Percentiles rank a stretch among this genome's conserved stretches.
phyloP scores from a whole-genome alignment of 2,113 vertebrate species.

The Pitta sordida region DNA sequence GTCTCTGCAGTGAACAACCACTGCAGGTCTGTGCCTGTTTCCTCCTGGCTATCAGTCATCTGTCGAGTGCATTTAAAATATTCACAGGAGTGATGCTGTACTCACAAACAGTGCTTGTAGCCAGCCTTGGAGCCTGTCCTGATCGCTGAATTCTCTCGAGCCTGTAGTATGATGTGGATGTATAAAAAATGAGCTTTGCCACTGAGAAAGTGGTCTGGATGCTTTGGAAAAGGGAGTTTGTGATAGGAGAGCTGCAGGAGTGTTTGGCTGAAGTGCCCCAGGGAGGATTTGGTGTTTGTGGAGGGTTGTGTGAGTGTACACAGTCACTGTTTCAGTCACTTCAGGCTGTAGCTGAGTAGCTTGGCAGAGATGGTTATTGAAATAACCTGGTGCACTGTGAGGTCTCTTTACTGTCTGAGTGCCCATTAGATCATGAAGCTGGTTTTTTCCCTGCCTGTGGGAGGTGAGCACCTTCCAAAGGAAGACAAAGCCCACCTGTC shows the following conservation, averaged over 20 bases:
- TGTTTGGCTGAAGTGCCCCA: neutral
- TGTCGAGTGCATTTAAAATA: neutral
- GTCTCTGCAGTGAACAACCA: neutral
- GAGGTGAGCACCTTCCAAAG: neutral
- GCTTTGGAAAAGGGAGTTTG: neutral
- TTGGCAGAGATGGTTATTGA: neutral
- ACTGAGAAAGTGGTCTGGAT: neutral
- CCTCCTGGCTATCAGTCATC: constrained; percentile 12
- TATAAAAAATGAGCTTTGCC: neutral
- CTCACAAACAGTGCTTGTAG: neutral
- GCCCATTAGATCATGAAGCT: neutral
- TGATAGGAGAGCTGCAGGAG: neutral
- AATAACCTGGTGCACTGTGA: neutral
- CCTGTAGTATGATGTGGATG: neutral
- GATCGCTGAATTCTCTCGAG: neutral
- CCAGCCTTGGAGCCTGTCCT: neutral
- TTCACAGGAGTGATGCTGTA: neutral
- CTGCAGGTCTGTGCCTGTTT: neutral
- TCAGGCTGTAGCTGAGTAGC: neutral
- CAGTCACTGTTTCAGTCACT: neutral
- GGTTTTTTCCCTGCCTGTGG: neutral
- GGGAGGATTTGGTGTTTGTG: neutral
- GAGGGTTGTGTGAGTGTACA: neutral
- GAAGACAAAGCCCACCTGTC: neutral
- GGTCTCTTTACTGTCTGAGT: neutral